Conservation (phyloP, 2,113 vertebrate species). For the Agapornis roseicollis region DNA sequence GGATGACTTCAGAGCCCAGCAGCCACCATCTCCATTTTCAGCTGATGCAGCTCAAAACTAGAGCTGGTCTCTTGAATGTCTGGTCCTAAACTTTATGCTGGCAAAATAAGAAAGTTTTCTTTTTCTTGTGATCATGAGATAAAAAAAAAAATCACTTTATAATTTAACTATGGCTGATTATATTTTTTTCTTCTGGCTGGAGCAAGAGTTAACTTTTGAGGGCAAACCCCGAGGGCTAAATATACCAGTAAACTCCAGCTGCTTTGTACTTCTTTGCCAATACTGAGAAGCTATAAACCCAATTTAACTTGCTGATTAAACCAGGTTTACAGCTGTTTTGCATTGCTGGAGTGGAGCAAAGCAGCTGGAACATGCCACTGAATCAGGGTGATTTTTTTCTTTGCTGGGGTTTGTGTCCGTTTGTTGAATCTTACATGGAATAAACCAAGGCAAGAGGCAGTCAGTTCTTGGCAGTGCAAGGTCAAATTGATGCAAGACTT, state of each 20-base stretch:
- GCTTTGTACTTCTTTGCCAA: constrained; percentile 49
- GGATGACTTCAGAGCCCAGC: background rate
- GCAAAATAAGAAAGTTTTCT: background rate
- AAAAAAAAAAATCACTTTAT: background rate
- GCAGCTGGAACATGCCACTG: constrained; percentile 19
- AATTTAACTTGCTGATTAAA: constrained; percentile 47
- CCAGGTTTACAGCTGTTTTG: constrained; percentile 53
- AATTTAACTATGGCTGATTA: background rate
- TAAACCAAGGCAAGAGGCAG: background rate
- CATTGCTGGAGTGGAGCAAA: constrained; percentile 20
- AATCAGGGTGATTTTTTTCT: background rate
- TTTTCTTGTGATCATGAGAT: background rate
- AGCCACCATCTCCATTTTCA: background rate
- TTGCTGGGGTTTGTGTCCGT: background rate
- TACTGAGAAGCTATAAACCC: constrained; percentile 24
- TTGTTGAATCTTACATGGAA: background rate
- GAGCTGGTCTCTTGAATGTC: background rate
- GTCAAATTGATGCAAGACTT: background rate
- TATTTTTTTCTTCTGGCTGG: background rate
- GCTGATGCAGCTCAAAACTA: background rate
- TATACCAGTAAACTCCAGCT: constrained; percentile 20
- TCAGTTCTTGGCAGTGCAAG: background rate
- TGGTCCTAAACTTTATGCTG: background rate
- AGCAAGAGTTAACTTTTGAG: background rate
- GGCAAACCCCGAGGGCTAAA: background rate